Conservation (phyloP, 2,113 vertebrate species). For the Equus przewalskii region DNA sequence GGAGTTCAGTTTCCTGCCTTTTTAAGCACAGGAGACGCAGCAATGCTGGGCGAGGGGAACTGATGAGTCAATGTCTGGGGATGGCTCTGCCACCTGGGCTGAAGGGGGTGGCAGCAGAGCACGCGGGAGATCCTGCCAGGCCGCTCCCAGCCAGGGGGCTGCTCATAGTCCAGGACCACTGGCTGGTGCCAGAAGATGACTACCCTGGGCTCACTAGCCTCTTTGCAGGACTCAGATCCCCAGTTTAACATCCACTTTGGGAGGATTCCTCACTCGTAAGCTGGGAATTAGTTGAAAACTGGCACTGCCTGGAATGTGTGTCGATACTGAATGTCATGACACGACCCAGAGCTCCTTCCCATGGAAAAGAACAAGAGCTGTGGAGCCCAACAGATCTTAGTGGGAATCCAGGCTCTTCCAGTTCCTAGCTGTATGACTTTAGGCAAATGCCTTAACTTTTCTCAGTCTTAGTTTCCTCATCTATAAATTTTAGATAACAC, state of each 20-base stretch:
- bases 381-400: neutral
- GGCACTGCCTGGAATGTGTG: neutral
- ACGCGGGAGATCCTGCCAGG: neutral
- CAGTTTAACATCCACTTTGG: neutral
- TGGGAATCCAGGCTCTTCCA: neutral
- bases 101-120: too few species aligned
- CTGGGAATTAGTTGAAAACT: neutral
- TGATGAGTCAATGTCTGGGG: constrained; percentile 55
- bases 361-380: neutral
- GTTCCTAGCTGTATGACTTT: neutral
- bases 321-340: neutral
- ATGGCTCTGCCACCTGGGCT: constrained; percentile 26
- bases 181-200: neutral
- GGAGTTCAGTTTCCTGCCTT: constrained; percentile 70
- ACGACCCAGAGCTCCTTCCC: neutral
- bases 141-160: neutral
- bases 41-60: neutral
- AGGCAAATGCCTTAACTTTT: neutral
- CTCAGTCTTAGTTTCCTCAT: constrained; percentile 1
- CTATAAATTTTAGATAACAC: neutral
- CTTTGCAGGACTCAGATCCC: neutral
- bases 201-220: neutral
- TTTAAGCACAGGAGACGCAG: constrained; percentile 47
- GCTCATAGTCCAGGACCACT: neutral
- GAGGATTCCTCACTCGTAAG: neutral